Base-by-base conservation (phyloP, 1,140 invertebrate species). In the Drosophila kepulauana region DNA sequence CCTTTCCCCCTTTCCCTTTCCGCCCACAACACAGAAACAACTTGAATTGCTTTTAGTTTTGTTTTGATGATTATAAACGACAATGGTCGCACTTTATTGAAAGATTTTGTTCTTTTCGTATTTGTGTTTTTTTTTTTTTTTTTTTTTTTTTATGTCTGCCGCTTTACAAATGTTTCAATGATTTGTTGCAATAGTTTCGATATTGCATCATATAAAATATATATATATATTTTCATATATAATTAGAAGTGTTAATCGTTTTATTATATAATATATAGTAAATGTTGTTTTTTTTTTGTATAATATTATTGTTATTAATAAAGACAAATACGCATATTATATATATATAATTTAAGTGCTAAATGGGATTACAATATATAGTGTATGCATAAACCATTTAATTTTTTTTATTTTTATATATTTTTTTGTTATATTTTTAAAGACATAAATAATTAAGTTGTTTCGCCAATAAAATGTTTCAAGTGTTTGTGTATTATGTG, bases 11-110 rank as follows among this genome's bases (percentile, higher is more conserved):
- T 20, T 58, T 46, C 56, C 16, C 30, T 11, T 5, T 20, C 20
- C 20, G 3, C 2, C 45, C 65, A 38, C 48, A 51, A n/a, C 7
- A 30, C 10, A 10, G 15, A 33, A 52, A 3, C 11, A 52, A 52
- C 25, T 30, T 33, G 1, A 52, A 30, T 33, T 33, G 10, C 10
- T 52, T 52, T 48, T 3, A 16, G 1, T 5, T 62, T 88, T 62
- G 45, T 76, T 68, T 81, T 79, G 78, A 81, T 89, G 86, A 89
- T 89, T 89, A 89, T 85, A 89, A 89, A 82, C 85, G 85, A 89
- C 85, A 89, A 89, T 89, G 78, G 85, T 89, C 85, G 85, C 86
- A 64, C 85, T 89, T 89, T 89, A 89, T 89, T 89, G 85, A 89
- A 85, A 88, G 81, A 74, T 85, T 85, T 70, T 88, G 79, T 46